Base-by-base conservation (phyloP, 1,140 invertebrate genomes). In the Acromyrmex charruanus region DNA sequence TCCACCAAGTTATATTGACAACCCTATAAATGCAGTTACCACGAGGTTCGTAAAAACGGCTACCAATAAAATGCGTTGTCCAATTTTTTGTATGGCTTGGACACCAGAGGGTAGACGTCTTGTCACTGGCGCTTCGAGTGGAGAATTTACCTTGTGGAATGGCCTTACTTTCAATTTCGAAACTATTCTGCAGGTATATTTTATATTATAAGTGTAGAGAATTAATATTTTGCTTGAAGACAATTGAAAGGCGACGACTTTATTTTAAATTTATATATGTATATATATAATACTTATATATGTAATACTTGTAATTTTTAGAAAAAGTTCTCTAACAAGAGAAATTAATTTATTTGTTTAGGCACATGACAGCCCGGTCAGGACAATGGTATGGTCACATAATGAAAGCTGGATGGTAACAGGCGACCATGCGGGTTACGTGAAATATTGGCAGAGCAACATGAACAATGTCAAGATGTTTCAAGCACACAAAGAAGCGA, bases 381-480 rank as follows among this genome's bases (percentile, higher is more conserved):
- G 99, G 80, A 99, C 99, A 25, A 99, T 99, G 99, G 98, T 99
- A 16, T 99, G 99, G 99, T 99, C 99, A 55, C 98, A 99, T 94
- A 99, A 99, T 94, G 99, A 99, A 96, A 97, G 98, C 90, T 99
- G 99, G 99, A 99, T 99, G 99, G 98, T 99, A 61, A 99, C 99
- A 0, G 99, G 98, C 14, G 99, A 99, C 96, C 99, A 99, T 94
- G 97, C 98, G 66, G 99, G 99, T 51, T 99, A 98, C 94, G 98
- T 99, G 63, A 99, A 99, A 94, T 99, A 99, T 96, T 99, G 99
- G 99, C 99, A 99, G 96, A 99, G 99, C 90, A 99, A 99, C 96
- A 99, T 99, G 99, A 99, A 99, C 96, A 99, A 99, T 96, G 99
- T 99, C 25, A 99, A 99, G 97, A 99, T 99, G 99, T 99, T 99